phyloP scores from a whole-genome alignment of 2,113 vertebrate species.

The Odontophorus gujanensis region DNA sequence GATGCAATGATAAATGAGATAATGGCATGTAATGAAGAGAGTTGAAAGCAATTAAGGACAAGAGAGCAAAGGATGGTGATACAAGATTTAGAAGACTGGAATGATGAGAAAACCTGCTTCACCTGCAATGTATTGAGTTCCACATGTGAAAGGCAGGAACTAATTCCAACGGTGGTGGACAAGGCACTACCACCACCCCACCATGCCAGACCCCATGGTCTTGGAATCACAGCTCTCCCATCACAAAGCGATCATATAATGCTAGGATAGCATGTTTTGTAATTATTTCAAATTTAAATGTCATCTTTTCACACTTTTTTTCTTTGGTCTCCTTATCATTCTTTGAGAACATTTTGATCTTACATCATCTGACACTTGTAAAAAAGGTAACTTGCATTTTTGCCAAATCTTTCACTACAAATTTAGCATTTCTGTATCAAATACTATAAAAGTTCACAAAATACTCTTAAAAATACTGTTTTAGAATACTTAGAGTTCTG shows the following conservation, averaged over 20 bases:
- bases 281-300: background rate
- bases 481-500: background rate
- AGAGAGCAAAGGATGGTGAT: background rate
- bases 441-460: background rate
- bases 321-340: background rate
- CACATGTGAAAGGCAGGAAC: background rate
- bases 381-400: background rate
- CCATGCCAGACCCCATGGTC: rapidly evolving
- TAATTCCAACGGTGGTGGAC: background rate
- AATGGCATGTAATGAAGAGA: background rate
- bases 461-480: background rate
- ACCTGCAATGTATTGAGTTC: background rate
- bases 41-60: background rate
- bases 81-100: background rate
- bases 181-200: background rate
- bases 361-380: background rate
- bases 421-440: background rate
- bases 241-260: background rate
- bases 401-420: background rate
- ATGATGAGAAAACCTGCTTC: background rate
- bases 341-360: background rate
- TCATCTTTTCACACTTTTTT: background rate
- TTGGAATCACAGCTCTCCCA: rapidly evolving
- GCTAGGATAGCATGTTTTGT: background rate
- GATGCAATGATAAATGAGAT: background rate